Percentiles rank a stretch among this genome's conserved stretches.
Conservation (phyloP, 2,113 vertebrate species). For the Bettongia penicillata region DNA sequence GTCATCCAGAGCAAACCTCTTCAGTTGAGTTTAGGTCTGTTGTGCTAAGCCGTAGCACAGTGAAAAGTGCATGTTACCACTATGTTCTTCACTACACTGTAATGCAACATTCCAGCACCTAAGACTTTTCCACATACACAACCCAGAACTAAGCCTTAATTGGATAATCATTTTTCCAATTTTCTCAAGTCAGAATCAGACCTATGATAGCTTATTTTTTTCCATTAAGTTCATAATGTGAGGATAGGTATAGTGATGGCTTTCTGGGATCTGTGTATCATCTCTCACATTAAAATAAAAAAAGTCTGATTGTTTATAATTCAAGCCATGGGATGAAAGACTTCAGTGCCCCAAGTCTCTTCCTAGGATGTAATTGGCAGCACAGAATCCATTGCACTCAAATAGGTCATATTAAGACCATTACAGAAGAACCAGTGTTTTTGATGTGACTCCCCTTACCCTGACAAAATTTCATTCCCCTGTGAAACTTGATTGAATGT, state of each 20-base stretch:
- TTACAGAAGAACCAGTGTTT: not conserved
- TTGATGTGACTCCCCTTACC: not conserved
- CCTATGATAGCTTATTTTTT: not conserved
- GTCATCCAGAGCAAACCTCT: not conserved
- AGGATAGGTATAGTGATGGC: conserved; percentile 57
- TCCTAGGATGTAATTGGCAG: conserved; percentile 85
- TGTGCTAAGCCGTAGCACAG: not conserved
- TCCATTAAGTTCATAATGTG: conserved; percentile 75
- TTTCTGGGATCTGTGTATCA: conserved; percentile 81
- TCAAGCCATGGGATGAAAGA: conserved; percentile 89
- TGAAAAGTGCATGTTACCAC: no score
- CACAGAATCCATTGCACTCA: conserved; percentile 87
- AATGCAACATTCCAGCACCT: not conserved
- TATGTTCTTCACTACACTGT: not conserved
- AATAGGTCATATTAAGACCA: conserved; percentile 81
- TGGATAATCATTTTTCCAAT: conserved; percentile 75
- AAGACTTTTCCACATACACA: conserved; percentile 60
- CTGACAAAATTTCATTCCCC: no score
- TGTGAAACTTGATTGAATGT: no score
- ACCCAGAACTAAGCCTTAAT: conserved; percentile 69
- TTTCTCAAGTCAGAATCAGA: conserved; percentile 60
- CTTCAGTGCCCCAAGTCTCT: conserved; percentile 88
- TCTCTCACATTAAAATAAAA: conserved; percentile 83
- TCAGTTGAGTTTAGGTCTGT: not conserved
- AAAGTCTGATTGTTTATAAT: no score